A percentile compares a stretch with the other conserved stretches of the same genome.
These are phyloP conservation scores for Nannospalax galili DNA, from an alignment of 2,113 vertebrate genomes.

Conservation along the genomic window DNA sequence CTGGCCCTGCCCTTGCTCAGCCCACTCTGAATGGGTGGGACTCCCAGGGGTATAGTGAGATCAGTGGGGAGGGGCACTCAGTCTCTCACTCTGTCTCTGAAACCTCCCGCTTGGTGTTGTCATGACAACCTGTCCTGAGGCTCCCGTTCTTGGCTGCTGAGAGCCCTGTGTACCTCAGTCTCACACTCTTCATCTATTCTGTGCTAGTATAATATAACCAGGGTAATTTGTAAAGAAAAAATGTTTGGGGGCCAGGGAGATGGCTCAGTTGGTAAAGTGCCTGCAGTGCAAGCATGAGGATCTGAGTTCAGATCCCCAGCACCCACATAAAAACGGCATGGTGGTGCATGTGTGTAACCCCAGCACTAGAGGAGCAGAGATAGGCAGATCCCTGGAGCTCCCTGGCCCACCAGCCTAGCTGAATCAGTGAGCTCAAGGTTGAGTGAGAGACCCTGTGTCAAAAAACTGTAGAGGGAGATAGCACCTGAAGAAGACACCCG, in stretches of 20 bases:
- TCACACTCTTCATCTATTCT: not conserved
- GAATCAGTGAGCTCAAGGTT: not conserved
- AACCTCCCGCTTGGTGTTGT: not conserved
- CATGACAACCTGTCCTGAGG: not conserved
- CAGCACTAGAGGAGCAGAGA: not conserved
- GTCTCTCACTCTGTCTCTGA: not conserved
- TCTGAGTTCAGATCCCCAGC: not conserved
- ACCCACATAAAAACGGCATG: not conserved
- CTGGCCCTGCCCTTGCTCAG: not conserved
- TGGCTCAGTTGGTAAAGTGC: not conserved
- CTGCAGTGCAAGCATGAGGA: not conserved
- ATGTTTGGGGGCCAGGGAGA: not conserved
- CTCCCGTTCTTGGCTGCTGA: not conserved
- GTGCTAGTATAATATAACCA: not conserved
- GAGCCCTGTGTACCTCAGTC: not conserved
- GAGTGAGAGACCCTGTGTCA: not conserved
- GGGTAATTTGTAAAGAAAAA: not conserved
- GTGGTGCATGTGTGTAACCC: not conserved
- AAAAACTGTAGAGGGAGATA: not conserved
- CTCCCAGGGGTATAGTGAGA: not conserved
- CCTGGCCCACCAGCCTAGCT: not conserved
- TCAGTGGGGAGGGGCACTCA: not conserved
- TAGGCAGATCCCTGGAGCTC: not conserved
- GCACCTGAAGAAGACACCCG: too few relatives aligned
- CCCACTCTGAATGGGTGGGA: not conserved